Evolutionary conservation across 2,888 invertebrate species (phyloP).

Genomic region (Blastobasis adustella): DNA sequence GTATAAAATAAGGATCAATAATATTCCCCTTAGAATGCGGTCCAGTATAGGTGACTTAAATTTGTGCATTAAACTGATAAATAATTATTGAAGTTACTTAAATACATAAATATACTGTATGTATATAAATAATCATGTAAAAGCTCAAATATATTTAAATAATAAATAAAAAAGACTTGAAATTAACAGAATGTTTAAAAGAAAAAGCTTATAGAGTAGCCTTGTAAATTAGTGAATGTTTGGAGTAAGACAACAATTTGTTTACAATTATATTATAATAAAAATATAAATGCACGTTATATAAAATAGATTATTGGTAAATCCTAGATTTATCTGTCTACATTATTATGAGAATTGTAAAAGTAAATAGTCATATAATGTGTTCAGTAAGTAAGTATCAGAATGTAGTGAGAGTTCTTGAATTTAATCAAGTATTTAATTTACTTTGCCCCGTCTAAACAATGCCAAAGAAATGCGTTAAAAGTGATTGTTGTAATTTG

Average conservation of each 20-base stretch:
- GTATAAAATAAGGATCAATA: constrained; percentile 19
- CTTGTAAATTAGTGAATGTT: constrained; percentile 53
- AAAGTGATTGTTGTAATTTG: too few relatives aligned
- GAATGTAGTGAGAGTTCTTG: constrained; percentile 3
- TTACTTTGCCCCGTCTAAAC: constrained; percentile 7
- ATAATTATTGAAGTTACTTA: constrained; percentile 41
- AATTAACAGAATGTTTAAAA: constrained; percentile 47
- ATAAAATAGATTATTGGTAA: constrained; percentile 29
- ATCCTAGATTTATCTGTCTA: constrained; percentile 38
- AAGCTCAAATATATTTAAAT: constrained; percentile 68
- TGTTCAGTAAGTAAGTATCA: constrained; percentile 52
- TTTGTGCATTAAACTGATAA: constrained; percentile 65
- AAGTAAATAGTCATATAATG: constrained; percentile 44
- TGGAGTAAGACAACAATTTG: constrained; percentile 24
- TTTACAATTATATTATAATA: constrained; percentile 17
- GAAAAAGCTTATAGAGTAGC: constrained; percentile 59
- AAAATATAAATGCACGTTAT: constrained; percentile 46
- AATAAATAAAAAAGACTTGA: constrained; percentile 63
- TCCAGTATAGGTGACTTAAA: constrained; percentile 74
- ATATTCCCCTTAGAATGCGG: constrained; percentile 62
- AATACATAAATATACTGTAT: constrained; percentile 36
- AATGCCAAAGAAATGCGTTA: too few relatives aligned
- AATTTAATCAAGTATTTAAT: constrained; percentile 1
- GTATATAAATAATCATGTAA: constrained; percentile 63
- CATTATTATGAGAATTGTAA: constrained; percentile 18